A percentile compares a stretch with the other conserved stretches of the same genome.
These are phyloP conservation scores for Abramis brama DNA, from an alignment of 2,113 vertebrate genomes.

Conservation along the genomic window DNA sequence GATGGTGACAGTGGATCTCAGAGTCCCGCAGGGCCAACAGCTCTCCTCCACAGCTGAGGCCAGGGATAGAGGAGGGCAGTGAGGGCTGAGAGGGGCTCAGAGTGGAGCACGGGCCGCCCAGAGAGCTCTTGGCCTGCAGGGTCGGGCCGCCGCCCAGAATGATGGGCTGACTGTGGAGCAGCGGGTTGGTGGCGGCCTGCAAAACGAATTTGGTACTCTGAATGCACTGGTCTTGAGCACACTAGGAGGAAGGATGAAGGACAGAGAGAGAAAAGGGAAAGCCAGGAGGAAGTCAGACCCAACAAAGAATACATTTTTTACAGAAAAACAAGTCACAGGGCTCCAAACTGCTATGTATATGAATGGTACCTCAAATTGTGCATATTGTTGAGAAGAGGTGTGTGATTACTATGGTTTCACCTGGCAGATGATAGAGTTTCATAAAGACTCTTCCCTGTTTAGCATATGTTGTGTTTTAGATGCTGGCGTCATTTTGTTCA, in stretches of 20 bases:
- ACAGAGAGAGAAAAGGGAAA: conserved; percentile 33
- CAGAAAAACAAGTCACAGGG: background rate
- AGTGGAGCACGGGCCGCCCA: conserved; percentile 83
- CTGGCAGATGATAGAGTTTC: background rate
- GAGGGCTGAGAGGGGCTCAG: conserved; percentile 82
- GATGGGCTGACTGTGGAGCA: conserved; percentile 87
- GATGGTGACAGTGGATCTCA: conserved; percentile 72
- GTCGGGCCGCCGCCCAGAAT: conserved; percentile 82
- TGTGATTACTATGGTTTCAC: background rate
- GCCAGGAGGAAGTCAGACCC: conserved; percentile 11
- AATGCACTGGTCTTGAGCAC: conserved; percentile 96
- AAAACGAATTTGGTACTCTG: conserved; percentile 98
- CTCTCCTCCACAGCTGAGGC: conserved; percentile 84
- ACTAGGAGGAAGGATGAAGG: conserved; percentile 72
- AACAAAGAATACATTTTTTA: background rate
- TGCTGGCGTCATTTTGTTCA: background rate
- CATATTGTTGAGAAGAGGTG: no score
- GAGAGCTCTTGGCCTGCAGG: conserved; percentile 81
- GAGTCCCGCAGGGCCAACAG: conserved; percentile 81
- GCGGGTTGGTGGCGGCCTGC: conserved; percentile 90
- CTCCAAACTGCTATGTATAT: background rate
- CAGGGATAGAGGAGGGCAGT: conserved; percentile 84
- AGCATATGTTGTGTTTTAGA: conserved; percentile 1
- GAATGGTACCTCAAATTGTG: no score
- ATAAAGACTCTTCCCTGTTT: background rate